These are phyloP conservation scores for Sebastes kiyomatsui DNA, from an alignment of 2,797 vertebrate genomes.

Conservation along the genomic window DNA sequence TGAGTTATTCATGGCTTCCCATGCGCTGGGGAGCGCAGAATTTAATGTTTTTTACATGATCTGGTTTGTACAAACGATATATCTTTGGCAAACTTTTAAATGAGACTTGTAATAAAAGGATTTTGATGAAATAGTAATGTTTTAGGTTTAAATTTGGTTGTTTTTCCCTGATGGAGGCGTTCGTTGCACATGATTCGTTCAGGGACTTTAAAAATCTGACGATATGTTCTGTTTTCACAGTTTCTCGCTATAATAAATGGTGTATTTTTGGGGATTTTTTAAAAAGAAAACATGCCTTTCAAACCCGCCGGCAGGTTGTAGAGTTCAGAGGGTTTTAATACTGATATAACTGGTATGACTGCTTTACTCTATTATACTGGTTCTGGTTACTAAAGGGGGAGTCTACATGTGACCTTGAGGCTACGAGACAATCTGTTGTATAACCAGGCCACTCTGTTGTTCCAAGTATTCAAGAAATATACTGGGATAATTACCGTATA, in stretches of 20 bases:
- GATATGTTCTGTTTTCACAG: not conserved
- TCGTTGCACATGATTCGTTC: not conserved
- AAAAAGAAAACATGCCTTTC: not conserved
- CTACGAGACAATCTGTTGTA: conserved; percentile 17
- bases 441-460: not conserved
- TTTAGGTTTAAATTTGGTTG: not conserved
- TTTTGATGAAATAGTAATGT: not conserved
- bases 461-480: not conserved
- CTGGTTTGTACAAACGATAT: not conserved
- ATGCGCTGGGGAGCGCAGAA: not conserved
- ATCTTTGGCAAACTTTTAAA: not conserved
- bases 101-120: not conserved
- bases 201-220: not conserved
- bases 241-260: not conserved
- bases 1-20: not conserved
- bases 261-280: not conserved
- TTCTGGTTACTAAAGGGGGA: not conserved
- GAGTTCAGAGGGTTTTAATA: not conserved
- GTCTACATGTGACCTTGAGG: conserved; percentile 13
- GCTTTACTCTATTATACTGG: not conserved
- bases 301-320: not conserved
- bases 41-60: not conserved
- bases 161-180: not conserved
- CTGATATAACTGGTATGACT: not conserved
- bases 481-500: not conserved